phyloP scores from a whole-genome alignment of 2,888 invertebrate genomes.

The Amphipoea lucens region DNA sequence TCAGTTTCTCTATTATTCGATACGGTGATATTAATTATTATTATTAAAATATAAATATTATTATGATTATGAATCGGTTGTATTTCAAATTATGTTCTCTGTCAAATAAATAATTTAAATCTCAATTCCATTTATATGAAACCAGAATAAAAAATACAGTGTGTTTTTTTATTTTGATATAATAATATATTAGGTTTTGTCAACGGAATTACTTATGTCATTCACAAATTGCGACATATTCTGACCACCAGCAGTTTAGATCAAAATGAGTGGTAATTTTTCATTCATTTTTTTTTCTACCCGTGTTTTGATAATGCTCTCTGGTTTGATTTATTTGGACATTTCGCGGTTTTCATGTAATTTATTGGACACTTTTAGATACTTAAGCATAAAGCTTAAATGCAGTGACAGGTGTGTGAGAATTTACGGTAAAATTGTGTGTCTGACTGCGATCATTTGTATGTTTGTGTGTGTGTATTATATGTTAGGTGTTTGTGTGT shows the following conservation, averaged over 20 bases:
- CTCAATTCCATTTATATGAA: background rate
- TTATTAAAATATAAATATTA: conserved; percentile 54
- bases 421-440: conserved; percentile 14
- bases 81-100: conserved; percentile 52
- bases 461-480: background rate
- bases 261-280: conserved; percentile 22
- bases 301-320: conserved; percentile 8
- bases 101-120: background rate
- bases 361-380: conserved; percentile 43
- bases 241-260: background rate
- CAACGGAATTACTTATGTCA: background rate
- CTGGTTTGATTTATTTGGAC: conserved; percentile 37
- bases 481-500: background rate
- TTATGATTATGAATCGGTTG: conserved; percentile 40
- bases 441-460: background rate
- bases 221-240: background rate
- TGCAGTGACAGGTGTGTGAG: conserved; percentile 24
- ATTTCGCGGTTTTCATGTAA: conserved; percentile 37
- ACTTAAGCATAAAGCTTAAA: conserved; percentile 25
- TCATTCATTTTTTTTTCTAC: background rate
- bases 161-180: background rate
- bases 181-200: background rate
- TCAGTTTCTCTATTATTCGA: conserved; percentile 57
- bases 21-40: conserved; percentile 55
- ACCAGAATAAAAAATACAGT: background rate